Base-by-base conservation (phyloP, 2,888 invertebrate species). In the Campoplex capitator region DNA sequence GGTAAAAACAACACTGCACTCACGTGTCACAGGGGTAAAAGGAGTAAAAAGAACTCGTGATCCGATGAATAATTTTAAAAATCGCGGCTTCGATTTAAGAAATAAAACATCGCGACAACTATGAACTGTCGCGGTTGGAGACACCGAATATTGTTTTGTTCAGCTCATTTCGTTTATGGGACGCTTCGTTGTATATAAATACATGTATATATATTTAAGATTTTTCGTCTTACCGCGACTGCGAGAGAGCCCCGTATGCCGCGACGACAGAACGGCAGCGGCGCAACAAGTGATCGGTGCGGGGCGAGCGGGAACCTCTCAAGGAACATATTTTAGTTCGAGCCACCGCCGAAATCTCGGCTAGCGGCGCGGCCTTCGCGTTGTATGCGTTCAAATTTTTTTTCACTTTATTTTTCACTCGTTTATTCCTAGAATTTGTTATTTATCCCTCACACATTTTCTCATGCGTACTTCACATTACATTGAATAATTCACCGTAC, bases 221-320 rank as follows among this genome's bases (percentile, higher is more conserved):
- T 68, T 74, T 82, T 83, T 81, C 62, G 80, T 79, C 76, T 85
- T 83, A 85, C 79, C 88, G 90, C 87, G 87, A 83, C 86, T 83
- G 23, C 65, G 65, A 38, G 71, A 73, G 89, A 89, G 70, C 81
- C 68, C 70, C 83, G 85, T 85, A 81, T 85, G 84, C 89, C 89
- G 88, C 89, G 88, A 78, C 90, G 89, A 89, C 91, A 90, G 90
- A 88, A 88, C 91, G 90, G 90, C 91, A 89, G 90, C 92, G 90
- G 91, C 90, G 92, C 92, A 92, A 92, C 92, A 92, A 92, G 92
- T 92, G 92, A 92, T 88, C 88, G 87, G 85, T 86, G 62, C 56
- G 85, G 70, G 68, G 67, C 86, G 84, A 84, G 62, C 28, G 85
- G 74, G 68, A 75, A 79, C 23, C 73, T 74, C 82, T 74, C 79